Conservation (phyloP, 2,888 invertebrate genomes). For the Drosophila falleni region DNA sequence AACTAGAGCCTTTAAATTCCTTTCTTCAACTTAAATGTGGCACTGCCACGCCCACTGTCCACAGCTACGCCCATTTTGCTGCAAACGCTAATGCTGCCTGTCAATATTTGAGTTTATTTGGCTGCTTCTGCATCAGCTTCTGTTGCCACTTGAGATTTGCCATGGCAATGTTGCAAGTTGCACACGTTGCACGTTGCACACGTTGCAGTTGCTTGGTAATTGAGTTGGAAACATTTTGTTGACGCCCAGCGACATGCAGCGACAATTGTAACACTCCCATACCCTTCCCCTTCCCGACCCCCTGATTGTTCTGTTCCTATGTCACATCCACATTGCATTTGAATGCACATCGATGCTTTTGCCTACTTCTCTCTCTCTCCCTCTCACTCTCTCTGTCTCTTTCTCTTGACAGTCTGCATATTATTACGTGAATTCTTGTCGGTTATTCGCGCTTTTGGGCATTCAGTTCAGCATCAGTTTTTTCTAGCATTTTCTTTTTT, state of each 20-base stretch:
- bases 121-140: constrained; percentile 38
- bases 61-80: background rate
- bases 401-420: constrained; percentile 63
- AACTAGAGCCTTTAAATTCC: constrained; percentile 24
- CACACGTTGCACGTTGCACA: constrained; percentile 67
- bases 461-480: constrained; percentile 17
- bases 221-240: constrained; percentile 80
- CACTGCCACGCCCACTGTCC: background rate
- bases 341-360: constrained; percentile 11
- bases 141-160: constrained; percentile 72
- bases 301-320: background rate
- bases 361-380: too few species aligned
- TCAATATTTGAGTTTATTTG: constrained; percentile 70
- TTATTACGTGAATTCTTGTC: constrained; percentile 69
- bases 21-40: background rate
- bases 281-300: too few species aligned
- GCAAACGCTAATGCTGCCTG: constrained; percentile 43
- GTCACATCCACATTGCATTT: background rate
- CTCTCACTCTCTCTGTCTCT: background rate
- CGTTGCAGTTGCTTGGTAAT: constrained; percentile 73
- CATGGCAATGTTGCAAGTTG: constrained; percentile 20
- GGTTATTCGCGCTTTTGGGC: constrained; percentile 38
- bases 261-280: constrained; percentile 65
- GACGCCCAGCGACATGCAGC: constrained; percentile 75
- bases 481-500: constrained; percentile 21